phyloP scores from a whole-genome alignment of 92 coral and sea anemone genomes.

The Porites evermanni region DNA sequence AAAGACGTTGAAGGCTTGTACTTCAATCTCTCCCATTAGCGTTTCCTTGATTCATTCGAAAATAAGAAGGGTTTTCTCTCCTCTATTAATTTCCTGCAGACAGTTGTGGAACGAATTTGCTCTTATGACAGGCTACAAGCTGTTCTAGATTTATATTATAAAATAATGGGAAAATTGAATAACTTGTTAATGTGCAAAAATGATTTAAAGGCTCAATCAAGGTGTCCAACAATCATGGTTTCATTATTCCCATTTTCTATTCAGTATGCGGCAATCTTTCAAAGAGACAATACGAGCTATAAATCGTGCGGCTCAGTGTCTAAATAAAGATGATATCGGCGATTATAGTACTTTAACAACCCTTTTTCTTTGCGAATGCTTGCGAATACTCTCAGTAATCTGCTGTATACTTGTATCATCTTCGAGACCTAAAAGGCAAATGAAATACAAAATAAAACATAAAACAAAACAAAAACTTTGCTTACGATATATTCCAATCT shows the following conservation, averaged over 20 bases:
- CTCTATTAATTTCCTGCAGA: too few species aligned
- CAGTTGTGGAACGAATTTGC: too few species aligned
- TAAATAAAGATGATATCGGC: not conserved
- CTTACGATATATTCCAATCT: too few species aligned
- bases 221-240: not conserved
- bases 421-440: slow-evolving; percentile 42
- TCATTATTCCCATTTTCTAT: not conserved
- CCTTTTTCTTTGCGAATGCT: slow-evolving; percentile 68
- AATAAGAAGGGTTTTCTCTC: too few species aligned
- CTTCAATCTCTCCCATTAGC: too few species aligned
- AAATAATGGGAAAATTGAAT: not conserved
- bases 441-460: not conserved
- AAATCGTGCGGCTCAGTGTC: not conserved
- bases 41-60: too few species aligned
- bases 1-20: too few species aligned
- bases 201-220: not conserved
- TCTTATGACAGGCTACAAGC: not conserved
- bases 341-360: slow-evolving; percentile 17
- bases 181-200: too few species aligned
- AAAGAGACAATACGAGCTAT: not conserved
- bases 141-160: not conserved
- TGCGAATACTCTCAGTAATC: slow-evolving; percentile 83
- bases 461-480: too few species aligned
- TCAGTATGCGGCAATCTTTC: not conserved
- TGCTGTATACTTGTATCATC: slow-evolving; percentile 71